phyloP scores from a whole-genome alignment of 2,888 invertebrate genomes.

The Eupithecia vulgata region DNA sequence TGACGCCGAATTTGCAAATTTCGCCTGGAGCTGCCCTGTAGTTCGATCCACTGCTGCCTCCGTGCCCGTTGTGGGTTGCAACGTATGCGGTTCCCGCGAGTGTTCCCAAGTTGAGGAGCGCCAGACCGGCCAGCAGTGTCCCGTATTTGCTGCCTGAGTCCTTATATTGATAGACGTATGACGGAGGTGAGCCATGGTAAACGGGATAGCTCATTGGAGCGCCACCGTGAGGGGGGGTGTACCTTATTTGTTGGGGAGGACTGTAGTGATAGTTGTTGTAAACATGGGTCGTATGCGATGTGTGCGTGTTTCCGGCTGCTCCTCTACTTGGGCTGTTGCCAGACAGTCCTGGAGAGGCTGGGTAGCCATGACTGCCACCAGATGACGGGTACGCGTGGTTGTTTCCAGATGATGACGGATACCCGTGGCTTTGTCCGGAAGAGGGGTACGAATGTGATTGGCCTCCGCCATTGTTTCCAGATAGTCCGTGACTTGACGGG shows the following conservation, averaged over 20 bases:
- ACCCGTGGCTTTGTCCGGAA: slow-evolving; percentile 41
- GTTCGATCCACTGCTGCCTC: slow-evolving; percentile 31
- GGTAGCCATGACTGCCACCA: slow-evolving; percentile 45
- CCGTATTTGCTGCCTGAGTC: slow-evolving; percentile 77
- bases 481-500: slow-evolving; percentile 56
- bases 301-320: slow-evolving; percentile 40
- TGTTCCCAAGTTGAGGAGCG: slow-evolving; percentile 73
- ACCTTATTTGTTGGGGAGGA: slow-evolving; percentile 72
- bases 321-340: slow-evolving; percentile 39
- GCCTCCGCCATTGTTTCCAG: slow-evolving; percentile 46
- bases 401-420: slow-evolving; percentile 35
- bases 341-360: slow-evolving; percentile 42
- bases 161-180: slow-evolving; percentile 73
- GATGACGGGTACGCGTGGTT: slow-evolving; percentile 50
- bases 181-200: slow-evolving; percentile 70
- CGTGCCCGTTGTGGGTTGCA: slow-evolving; percentile 48
- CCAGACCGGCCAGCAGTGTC: slow-evolving; percentile 70
- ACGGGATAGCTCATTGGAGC: slow-evolving; percentile 66
- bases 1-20: slow-evolving; percentile 72
- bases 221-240: slow-evolving; percentile 63
- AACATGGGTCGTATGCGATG: slow-evolving; percentile 59
- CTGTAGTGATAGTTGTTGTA: slow-evolving; percentile 71
- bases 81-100: slow-evolving; percentile 61
- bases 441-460: slow-evolving; percentile 47
- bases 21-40: slow-evolving; percentile 69